phyloP scores from a whole-genome alignment of 2,888 invertebrate genomes.

The Proisotoma minuta region DNA sequence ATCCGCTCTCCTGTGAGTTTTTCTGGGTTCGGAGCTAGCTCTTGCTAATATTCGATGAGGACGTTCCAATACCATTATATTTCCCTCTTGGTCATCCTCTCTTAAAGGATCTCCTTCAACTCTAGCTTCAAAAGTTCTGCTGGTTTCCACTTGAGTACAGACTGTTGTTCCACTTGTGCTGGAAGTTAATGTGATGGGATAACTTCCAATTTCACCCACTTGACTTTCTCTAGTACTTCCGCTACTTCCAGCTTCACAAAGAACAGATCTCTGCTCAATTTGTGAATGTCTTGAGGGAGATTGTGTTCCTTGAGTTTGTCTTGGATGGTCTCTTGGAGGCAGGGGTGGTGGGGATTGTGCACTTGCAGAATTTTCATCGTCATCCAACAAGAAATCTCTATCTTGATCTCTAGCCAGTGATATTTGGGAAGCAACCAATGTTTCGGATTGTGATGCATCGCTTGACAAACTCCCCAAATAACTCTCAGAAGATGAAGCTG shows the following conservation, averaged over 20 bases:
- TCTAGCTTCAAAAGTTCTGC: slow-evolving; percentile 42
- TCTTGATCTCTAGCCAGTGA: slow-evolving; percentile 66
- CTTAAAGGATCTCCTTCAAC: slow-evolving; percentile 46
- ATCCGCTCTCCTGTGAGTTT: slow-evolving; percentile 44
- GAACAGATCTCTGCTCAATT: slow-evolving; percentile 30
- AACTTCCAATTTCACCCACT: too few relatives aligned
- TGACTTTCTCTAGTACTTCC: slow-evolving; percentile 25
- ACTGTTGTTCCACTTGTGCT: slow-evolving; percentile 45
- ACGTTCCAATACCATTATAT: slow-evolving; percentile 49
- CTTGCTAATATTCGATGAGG: slow-evolving; percentile 48
- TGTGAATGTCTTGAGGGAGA: neutral
- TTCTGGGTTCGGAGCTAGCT: slow-evolving; percentile 16
- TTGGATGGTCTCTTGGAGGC: neutral
- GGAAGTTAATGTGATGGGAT: slow-evolving; percentile 46
- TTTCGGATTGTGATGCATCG: slow-evolving; percentile 66
- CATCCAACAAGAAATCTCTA: slow-evolving; percentile 56
- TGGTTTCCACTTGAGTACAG: slow-evolving; percentile 46
- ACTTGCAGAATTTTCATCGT: slow-evolving; percentile 56
- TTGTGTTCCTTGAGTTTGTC: slow-evolving; percentile 6
- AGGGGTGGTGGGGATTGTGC: neutral
- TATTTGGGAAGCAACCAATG: slow-evolving; percentile 81
- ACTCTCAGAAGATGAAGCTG: slow-evolving; percentile 42
- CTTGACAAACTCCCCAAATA: slow-evolving; percentile 44
- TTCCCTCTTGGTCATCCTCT: slow-evolving; percentile 55
- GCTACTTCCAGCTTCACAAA: slow-evolving; percentile 38